These are phyloP conservation scores for Ethmia dodecea DNA, from an alignment of 2,888 invertebrate species.

Conservation along the genomic window DNA sequence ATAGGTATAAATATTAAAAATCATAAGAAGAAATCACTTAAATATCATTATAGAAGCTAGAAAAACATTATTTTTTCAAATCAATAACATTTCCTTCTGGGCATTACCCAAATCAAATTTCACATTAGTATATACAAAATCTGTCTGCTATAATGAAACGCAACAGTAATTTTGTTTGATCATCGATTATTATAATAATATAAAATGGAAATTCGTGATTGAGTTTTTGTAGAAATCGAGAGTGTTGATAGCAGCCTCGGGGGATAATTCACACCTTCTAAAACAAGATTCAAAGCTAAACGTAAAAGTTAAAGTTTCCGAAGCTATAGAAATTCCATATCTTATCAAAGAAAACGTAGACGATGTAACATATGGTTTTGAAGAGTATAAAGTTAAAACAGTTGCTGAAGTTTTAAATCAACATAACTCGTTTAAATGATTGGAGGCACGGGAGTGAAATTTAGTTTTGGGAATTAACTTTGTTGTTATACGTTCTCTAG, in stretches of 20 bases:
- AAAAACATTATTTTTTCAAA: not conserved
- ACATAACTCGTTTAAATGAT: too few species aligned
- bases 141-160: too few species aligned
- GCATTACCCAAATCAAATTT: too few species aligned
- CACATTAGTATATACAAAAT: too few species aligned
- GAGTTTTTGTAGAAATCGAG: constrained; percentile 28
- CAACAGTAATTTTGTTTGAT: constrained; percentile 21
- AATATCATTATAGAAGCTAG: too few species aligned
- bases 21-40: too few species aligned
- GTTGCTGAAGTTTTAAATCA: constrained; percentile 18
- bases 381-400: constrained; percentile 14
- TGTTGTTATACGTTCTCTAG: too few species aligned
- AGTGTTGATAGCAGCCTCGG: constrained; percentile 49
- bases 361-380: not conserved
- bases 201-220: constrained; percentile 32
- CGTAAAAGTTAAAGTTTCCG: constrained; percentile 9
- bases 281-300: constrained; percentile 3
- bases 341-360: constrained; percentile 6
- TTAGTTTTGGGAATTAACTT: too few species aligned
- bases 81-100: not conserved
- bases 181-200: constrained; percentile 48
- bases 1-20: too few species aligned
- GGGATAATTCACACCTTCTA: constrained; percentile 41
- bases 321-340: constrained; percentile 2
- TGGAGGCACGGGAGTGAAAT: too few species aligned